Conservation (phyloP, 2,113 vertebrate genomes). For the Onychorhynchus coronatus region DNA sequence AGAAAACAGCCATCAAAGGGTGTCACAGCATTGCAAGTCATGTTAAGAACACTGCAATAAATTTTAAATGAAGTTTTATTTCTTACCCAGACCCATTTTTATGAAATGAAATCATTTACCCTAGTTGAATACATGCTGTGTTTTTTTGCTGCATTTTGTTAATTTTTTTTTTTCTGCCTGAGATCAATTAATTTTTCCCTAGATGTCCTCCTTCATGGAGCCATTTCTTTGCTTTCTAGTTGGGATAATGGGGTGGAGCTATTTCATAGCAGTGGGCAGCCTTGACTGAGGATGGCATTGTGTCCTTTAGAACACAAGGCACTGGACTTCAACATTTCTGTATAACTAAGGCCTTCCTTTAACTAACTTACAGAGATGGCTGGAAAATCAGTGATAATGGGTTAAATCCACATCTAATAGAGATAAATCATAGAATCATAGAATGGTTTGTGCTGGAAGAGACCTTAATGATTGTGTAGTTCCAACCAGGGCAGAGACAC, state of each 20-base stretch:
- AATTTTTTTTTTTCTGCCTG: neutral
- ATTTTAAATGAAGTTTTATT: neutral
- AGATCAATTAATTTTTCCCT: neutral
- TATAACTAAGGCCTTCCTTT: neutral
- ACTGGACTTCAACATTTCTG: neutral
- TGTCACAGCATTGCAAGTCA: neutral
- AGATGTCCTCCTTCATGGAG: neutral
- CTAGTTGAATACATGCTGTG: neutral
- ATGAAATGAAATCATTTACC: neutral
- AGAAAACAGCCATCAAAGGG: neutral
- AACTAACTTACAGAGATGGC: neutral
- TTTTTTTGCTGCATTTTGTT: neutral
- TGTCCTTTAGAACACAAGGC: accelerated
- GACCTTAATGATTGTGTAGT: neutral
- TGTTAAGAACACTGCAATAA: neutral
- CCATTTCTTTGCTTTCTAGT: neutral
- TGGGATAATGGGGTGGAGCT: neutral
- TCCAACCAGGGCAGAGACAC: neutral
- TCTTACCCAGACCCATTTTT: neutral
- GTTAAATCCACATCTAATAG: neutral
- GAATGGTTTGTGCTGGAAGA: neutral
- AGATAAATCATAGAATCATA: neutral
- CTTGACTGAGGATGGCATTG: neutral
- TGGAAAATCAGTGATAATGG: neutral
- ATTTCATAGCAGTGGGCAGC: neutral